Conservation (phyloP, 2,888 invertebrate species). For the Lamellibrachia columna region DNA sequence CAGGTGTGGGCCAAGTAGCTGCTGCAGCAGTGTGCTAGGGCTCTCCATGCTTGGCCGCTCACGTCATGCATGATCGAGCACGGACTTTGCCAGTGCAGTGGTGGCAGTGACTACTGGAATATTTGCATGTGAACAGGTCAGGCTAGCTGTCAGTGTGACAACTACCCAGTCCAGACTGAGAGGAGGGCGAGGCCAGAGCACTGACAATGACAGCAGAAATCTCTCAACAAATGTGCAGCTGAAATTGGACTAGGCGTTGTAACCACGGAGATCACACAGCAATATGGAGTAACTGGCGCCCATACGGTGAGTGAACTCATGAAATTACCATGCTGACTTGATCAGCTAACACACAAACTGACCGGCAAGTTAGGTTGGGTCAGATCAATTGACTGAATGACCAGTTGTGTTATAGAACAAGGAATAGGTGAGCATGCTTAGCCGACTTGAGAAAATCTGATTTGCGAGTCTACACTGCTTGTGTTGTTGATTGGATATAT, state of each 20-base stretch:
- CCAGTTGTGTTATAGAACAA: neutral
- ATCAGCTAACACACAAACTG: neutral
- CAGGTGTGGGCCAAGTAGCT: neutral
- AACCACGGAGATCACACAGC: neutral
- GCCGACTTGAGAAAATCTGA: neutral
- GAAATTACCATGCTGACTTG: neutral
- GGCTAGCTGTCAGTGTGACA: neutral
- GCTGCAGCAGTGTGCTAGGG: neutral
- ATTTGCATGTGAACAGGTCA: conserved; percentile 9
- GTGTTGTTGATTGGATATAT: neutral
- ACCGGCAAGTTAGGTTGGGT: neutral
- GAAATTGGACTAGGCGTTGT: neutral
- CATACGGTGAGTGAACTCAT: neutral
- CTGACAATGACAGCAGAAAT: neutral
- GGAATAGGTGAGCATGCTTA: neutral
- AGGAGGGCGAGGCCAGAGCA: neutral
- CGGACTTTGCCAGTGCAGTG: neutral
- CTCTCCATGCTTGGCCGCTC: neutral
- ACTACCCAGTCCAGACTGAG: neutral
- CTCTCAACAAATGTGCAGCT: neutral
- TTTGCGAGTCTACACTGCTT: neutral
- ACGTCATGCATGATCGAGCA: neutral
- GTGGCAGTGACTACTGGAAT: neutral
- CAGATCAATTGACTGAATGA: neutral
- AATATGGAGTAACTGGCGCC: neutral